phyloP scores from a whole-genome alignment of 1,140 invertebrate genomes.

The Aphelinus certus region DNA sequence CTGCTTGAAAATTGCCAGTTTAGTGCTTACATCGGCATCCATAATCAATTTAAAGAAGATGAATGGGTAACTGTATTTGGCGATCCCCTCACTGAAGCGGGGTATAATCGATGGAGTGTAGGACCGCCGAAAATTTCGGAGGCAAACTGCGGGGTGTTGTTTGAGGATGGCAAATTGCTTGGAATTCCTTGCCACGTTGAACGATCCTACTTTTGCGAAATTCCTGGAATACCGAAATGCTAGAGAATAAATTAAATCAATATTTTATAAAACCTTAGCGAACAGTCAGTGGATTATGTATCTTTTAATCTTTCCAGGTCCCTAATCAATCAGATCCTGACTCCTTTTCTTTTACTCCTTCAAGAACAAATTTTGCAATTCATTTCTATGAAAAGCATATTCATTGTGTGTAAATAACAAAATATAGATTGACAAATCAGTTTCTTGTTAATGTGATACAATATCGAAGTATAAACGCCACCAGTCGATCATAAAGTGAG shows the following conservation, averaged over 20 bases:
- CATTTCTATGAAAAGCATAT: too few species aligned
- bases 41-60: slow-evolving; percentile 40
- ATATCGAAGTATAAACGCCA: too few species aligned
- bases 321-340: background rate
- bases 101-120: slow-evolving; percentile 36
- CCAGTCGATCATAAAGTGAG: too few species aligned
- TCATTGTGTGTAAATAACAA: too few species aligned
- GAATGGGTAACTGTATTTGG: slow-evolving; percentile 38
- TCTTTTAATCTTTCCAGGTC: background rate
- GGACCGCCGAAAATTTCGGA: slow-evolving; percentile 32
- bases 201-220: slow-evolving; percentile 38
- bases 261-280: slow-evolving; percentile 19
- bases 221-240: slow-evolving; percentile 23
- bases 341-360: too few species aligned
- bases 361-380: too few species aligned
- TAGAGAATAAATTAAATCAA: slow-evolving; percentile 18
- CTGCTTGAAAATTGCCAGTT: slow-evolving; percentile 40
- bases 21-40: slow-evolving; percentile 43
- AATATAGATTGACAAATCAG: too few species aligned
- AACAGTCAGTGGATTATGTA: slow-evolving; percentile 2
- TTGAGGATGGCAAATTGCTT: slow-evolving; percentile 35
- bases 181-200: slow-evolving; percentile 30
- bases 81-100: slow-evolving; percentile 25
- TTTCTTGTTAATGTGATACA: too few species aligned
- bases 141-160: slow-evolving; percentile 34